Conservation (phyloP, 2,888 invertebrate genomes). For the Proisotoma minuta region DNA sequence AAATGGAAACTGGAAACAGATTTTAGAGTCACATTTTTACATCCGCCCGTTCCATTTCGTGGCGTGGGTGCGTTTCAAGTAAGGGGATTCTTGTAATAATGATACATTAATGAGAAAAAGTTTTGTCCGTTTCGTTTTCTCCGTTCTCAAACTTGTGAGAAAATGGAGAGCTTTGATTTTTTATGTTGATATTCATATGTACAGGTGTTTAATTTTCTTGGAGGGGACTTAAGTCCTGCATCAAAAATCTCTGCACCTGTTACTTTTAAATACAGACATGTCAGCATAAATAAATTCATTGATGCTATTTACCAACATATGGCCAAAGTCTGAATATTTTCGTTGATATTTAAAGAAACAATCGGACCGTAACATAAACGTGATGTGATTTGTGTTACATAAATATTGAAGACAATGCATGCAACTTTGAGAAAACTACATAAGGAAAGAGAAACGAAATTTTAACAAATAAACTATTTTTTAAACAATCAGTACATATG, state of each 20-base stretch:
- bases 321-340: neutral
- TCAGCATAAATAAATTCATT: too few relatives aligned
- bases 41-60: neutral
- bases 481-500: too few relatives aligned
- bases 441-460: too few relatives aligned
- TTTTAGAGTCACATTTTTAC: slow-evolving; percentile 5
- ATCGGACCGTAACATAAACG: slow-evolving; percentile 12
- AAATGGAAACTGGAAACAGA: slow-evolving; percentile 3
- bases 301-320: too few relatives aligned
- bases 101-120: neutral
- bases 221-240: neutral
- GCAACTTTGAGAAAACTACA: too few relatives aligned
- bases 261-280: too few relatives aligned
- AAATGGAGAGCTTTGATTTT: too few relatives aligned
- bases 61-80: neutral
- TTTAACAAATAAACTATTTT: too few relatives aligned
- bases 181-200: too few relatives aligned
- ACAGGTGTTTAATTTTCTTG: neutral
- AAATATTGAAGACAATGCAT: neutral
- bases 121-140: too few relatives aligned
- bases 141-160: too few relatives aligned
- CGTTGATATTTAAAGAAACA: slow-evolving; percentile 3
- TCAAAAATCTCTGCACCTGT: neutral
- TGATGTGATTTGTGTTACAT: slow-evolving; percentile 8
- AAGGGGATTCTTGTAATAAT: neutral